phyloP scores from a whole-genome alignment of 2,113 vertebrate genomes.

The Podarcis muralis region DNA sequence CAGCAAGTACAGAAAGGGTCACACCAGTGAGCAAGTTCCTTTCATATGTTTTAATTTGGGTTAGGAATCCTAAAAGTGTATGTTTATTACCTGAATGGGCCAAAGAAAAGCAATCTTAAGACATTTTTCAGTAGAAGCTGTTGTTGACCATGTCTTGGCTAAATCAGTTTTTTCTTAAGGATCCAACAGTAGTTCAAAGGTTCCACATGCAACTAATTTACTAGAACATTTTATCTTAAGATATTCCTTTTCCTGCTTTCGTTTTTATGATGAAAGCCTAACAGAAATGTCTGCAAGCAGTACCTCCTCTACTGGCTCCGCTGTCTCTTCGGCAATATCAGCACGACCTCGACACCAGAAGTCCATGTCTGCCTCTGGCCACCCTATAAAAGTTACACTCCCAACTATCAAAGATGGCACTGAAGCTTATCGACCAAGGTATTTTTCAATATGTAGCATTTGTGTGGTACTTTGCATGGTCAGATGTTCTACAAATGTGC shows the following conservation, averaged over 20 bases:
- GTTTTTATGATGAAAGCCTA: slow-evolving; percentile 74
- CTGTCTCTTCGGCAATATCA: slow-evolving; percentile 75
- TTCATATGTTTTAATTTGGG: not conserved
- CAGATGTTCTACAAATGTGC: not conserved
- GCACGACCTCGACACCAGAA: slow-evolving; percentile 96
- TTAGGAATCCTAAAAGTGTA: not conserved
- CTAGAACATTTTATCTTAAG: not conserved
- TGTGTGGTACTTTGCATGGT: not conserved
- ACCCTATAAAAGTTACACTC: slow-evolving; percentile 93
- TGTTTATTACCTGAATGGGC: not conserved
- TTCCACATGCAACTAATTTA: not conserved
- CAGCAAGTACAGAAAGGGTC: not conserved
- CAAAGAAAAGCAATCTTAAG: not conserved
- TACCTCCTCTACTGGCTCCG: slow-evolving; percentile 78
- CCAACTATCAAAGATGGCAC: slow-evolving; percentile 94
- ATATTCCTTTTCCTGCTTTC: not conserved
- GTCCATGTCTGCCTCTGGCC: slow-evolving; percentile 97
- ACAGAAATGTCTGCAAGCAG: slow-evolving; percentile 91
- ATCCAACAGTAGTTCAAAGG: not conserved
- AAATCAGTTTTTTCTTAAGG: not conserved
- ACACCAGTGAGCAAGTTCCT: not conserved
- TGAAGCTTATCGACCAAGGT: slow-evolving; percentile 90
- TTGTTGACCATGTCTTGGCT: not conserved
- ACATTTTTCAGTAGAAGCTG: not conserved
- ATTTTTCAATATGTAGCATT: not conserved